Base-by-base conservation (phyloP, 2,888 invertebrate genomes). In the Cephus sareptanus region DNA sequence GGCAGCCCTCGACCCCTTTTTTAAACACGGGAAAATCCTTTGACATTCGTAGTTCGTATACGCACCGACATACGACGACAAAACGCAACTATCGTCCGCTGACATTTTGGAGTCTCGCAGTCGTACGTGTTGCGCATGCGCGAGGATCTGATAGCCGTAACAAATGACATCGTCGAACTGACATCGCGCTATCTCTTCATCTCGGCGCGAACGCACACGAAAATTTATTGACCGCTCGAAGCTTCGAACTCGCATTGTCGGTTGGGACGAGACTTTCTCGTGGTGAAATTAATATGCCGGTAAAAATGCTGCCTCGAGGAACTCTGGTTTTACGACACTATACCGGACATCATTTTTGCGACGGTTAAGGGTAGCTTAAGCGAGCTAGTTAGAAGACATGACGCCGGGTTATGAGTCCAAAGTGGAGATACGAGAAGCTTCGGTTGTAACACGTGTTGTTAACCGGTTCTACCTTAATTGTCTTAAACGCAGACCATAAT, bases 151-250 rank as follows among this genome's bases (percentile, higher is more conserved):
- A 88, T 88, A 86, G 82, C 83, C 81, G 81, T 89, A 89, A 89
- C 87, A 88, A 89, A 89, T 89, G 89, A 88, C 89, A 89, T 87
- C 87, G 87, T 87, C 88, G 86, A 88, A 88, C 87, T 82, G 86
- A 83, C 85, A 86, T 84, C 83, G 87, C 84, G 77, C 85, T 87
- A 87, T 88, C 88, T 87, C 83, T 83, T 79, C 78, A 88, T 88
- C 88, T 88, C 79, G 77, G 73, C 79, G 76, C 81, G 71, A 82
- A 33, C 75, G 77, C 76, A 80, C 69, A 71, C 81, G 75, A 83
- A 75, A 79, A 88, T 84, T 75, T 81, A 85, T 85, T 88, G 87
- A 80, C 79, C 35, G 56, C 76, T 79, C 75, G 75, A 23, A 56
- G 34, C 37, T 69, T 56, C 79, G 77, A 79, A 77, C 73, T 56